Conservation (phyloP, 2,113 vertebrate genomes). For the Amphiprion ocellaris region DNA sequence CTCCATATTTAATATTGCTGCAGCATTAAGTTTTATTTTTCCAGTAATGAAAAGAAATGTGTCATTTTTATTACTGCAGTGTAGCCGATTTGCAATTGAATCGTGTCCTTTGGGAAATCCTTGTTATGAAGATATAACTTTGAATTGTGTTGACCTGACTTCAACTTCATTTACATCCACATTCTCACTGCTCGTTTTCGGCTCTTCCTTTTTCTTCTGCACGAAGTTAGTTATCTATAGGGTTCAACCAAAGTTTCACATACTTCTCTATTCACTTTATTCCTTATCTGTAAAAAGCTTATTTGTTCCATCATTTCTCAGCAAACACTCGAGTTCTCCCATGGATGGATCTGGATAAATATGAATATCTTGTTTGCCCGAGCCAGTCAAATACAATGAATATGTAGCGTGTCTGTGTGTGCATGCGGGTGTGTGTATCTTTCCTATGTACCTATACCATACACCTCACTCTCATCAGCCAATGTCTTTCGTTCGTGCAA, state of each 20-base stretch:
- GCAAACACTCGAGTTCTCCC: conserved; percentile 14
- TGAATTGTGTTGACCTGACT: conserved; percentile 10
- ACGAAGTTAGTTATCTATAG: background rate
- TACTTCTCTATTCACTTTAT: background rate
- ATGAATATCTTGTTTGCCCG: conserved; percentile 10
- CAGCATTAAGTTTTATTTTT: background rate
- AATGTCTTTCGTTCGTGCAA: conserved; percentile 73
- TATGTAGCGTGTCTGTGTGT: conserved; percentile 17
- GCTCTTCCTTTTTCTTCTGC: background rate
- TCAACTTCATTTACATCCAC: conserved; percentile 3
- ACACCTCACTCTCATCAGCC: conserved; percentile 59
- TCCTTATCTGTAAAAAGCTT: conserved; percentile 22
- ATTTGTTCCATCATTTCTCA: conserved; percentile 9
- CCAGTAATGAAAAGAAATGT: background rate
- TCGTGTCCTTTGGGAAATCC: conserved; percentile 17
- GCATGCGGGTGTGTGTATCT: conserved; percentile 6
- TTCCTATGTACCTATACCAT: conserved; percentile 39
- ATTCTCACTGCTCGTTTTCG: background rate
- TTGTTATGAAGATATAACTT: conserved; percentile 28
- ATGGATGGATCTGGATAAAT: background rate
- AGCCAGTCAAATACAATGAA: conserved; percentile 33
- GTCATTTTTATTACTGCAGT: conserved; percentile 11
- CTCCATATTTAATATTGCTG: conserved; percentile 2
- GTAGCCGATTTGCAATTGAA: conserved; percentile 28
- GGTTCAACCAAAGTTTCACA: conserved; percentile 10